phyloP scores from a whole-genome alignment of 2,797 vertebrate genomes.

The Nannoperca obscura region DNA sequence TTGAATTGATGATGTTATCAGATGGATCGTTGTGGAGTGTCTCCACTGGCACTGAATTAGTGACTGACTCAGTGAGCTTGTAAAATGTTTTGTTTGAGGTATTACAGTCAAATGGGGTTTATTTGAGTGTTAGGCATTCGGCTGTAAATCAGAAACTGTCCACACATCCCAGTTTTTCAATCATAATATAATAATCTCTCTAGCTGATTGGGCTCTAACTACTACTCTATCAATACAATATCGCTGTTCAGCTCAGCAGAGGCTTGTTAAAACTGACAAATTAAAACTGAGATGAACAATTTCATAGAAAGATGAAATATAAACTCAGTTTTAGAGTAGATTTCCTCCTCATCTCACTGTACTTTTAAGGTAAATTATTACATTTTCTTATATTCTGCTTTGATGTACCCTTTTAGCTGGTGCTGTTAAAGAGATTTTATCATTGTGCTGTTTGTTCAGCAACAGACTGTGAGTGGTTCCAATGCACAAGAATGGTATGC shows the following conservation, averaged over 20 bases:
- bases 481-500: not conserved
- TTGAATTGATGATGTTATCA: constrained; percentile 7
- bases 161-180: constrained; percentile 4
- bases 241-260: constrained; percentile 18
- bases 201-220: not conserved
- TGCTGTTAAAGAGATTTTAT: not conserved
- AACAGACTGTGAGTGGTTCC: not conserved
- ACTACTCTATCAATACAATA: not conserved
- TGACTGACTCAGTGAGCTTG: constrained; percentile 13
- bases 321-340: not conserved
- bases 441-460: not conserved
- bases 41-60: not conserved
- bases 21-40: not conserved
- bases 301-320: not conserved
- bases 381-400: not conserved
- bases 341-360: not conserved
- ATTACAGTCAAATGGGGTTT: constrained; percentile 19
- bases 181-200: not conserved
- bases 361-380: no score
- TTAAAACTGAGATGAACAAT: not conserved
- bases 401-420: not conserved
- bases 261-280: constrained; percentile 4
- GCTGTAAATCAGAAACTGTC: constrained; percentile 25
- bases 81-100: constrained; percentile 6
- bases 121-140: constrained; percentile 23